Evolutionary conservation across 2,113 vertebrate species (phyloP).

Genomic region (Jaculus jaculus): DNA sequence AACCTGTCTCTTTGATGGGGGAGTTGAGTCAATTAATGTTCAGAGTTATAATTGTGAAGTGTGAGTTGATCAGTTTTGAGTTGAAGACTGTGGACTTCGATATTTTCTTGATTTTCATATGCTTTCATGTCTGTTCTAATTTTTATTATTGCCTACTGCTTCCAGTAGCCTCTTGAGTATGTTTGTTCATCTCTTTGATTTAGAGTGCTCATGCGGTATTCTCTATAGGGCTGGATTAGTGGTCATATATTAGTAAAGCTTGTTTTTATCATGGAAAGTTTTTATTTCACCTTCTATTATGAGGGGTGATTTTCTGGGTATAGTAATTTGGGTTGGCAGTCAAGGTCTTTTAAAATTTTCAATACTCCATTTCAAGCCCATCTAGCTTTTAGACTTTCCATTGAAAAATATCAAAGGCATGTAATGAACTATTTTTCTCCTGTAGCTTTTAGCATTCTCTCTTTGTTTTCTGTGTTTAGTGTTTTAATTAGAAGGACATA

Average conservation of each 20-base stretch:
- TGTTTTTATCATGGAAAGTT: not conserved
- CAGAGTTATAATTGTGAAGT: not conserved
- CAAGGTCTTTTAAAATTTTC: not conserved
- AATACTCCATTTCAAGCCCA: not conserved
- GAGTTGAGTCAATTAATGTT: not conserved
- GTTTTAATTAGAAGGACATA: no score
- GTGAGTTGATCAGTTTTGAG: no score
- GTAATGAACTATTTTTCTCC: no score
- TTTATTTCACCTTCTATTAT: not conserved
- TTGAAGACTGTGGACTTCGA: no score
- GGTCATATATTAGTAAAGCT: no score
- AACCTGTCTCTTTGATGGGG: not conserved
- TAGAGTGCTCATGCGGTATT: no score
- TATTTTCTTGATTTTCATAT: not conserved
- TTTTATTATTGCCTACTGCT: not conserved
- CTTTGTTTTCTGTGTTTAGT: no score
- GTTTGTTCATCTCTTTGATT: not conserved
- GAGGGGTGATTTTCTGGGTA: not conserved
- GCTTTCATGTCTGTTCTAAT: not conserved
- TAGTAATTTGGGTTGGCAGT: not conserved
- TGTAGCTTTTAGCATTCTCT: no score
- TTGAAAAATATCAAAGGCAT: no score
- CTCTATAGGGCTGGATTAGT: not conserved
- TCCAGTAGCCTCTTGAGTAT: no score
- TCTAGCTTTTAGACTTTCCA: not conserved